A percentile compares a stretch with the other conserved stretches of the same genome.
These are phyloP conservation scores for Prunella fulvescens DNA, from an alignment of 2,113 vertebrate genomes.

Conservation along the genomic window DNA sequence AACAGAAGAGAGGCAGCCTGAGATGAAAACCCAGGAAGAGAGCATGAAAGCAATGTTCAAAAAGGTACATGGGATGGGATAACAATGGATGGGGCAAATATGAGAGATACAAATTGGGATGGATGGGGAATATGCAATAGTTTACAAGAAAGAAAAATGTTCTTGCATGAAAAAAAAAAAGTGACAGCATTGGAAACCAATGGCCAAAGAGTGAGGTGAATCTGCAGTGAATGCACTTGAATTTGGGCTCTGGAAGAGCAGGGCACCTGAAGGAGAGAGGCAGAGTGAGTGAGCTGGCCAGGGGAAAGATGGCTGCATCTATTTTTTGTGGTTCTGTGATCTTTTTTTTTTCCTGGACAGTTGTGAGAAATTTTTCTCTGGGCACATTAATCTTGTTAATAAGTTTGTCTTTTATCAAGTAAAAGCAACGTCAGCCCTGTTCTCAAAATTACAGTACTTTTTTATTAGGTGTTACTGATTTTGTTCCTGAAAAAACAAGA, in stretches of 20 bases:
- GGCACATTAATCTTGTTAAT: not conserved
- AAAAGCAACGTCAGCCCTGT: not conserved
- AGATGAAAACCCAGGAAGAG: not conserved
- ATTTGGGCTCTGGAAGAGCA: not conserved
- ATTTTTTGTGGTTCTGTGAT: not conserved
- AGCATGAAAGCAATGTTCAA: not conserved
- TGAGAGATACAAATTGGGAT: not conserved
- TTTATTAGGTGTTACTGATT: not conserved
- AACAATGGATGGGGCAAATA: not conserved
- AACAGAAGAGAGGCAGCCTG: not conserved
- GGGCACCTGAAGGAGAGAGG: not conserved
- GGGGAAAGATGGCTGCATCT: not conserved
- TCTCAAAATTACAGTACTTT: not conserved
- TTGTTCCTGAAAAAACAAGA: not conserved
- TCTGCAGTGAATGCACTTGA: not conserved
- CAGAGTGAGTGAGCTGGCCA: not conserved
- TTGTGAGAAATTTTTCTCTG: not conserved
- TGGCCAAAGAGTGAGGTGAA: not conserved
- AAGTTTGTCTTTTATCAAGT: not conserved
- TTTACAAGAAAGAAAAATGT: not conserved
- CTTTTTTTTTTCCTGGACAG: not conserved
- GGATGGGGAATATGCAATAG: not conserved
- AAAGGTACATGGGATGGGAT: not conserved
- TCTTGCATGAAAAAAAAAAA: not conserved
- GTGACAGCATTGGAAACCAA: not conserved